These are phyloP conservation scores for Mylabris sibirica DNA, from an alignment of 2,888 invertebrate genomes.

Conservation along the genomic window DNA sequence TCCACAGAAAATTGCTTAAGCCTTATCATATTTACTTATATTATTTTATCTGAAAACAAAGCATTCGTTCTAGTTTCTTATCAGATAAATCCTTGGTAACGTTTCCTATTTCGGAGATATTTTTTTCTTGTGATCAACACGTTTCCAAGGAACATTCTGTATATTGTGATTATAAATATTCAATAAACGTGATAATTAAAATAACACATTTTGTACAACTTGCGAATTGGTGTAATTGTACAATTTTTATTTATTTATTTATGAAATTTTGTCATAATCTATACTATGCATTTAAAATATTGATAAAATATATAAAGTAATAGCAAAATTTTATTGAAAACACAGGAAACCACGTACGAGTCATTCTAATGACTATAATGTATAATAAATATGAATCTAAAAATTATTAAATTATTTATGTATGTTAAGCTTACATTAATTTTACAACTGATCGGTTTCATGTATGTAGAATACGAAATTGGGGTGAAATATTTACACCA, in stretches of 20 bases:
- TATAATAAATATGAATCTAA: neutral
- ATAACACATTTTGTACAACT: neutral
- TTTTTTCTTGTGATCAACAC: too few relatives aligned
- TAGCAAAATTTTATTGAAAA: neutral
- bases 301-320: neutral
- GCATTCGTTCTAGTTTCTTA: too few relatives aligned
- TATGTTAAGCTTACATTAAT: neutral
- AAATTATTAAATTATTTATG: slow-evolving; percentile 4
- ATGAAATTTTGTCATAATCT: neutral
- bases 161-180: neutral
- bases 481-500: neutral
- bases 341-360: neutral
- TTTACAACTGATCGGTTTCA: neutral
- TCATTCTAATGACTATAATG: neutral
- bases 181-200: neutral
- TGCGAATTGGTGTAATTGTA: neutral
- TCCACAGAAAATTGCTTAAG: too few relatives aligned
- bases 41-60: too few relatives aligned
- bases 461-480: neutral
- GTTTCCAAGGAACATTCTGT: too few relatives aligned
- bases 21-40: too few relatives aligned
- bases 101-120: too few relatives aligned
- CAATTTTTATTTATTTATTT: neutral
- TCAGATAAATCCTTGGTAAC: too few relatives aligned
- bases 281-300: neutral